These are phyloP conservation scores for Lucilia sericata DNA, from an alignment of 1,140 invertebrate species.

Conservation along the genomic window DNA sequence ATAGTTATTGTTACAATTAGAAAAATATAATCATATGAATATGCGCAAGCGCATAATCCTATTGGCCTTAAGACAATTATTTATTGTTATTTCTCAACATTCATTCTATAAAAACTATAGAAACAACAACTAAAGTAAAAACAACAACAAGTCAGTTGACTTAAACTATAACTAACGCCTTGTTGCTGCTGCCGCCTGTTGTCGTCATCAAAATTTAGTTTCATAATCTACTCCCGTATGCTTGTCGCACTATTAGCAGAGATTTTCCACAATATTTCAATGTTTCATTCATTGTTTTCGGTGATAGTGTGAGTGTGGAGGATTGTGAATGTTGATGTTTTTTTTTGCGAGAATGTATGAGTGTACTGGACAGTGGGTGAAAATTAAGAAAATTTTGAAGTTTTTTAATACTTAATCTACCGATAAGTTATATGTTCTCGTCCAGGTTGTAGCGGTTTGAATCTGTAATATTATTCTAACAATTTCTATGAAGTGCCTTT, in stretches of 20 bases:
- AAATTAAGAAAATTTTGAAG: no score
- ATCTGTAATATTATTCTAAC: no score
- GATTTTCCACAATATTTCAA: conserved; percentile 15
- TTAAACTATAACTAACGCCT: conserved; percentile 30
- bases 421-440: no score
- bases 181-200: conserved; percentile 16
- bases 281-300: no score
- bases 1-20: conserved; percentile 20
- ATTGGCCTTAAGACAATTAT: conserved; percentile 20
- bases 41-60: conserved; percentile 38
- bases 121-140: no score
- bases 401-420: no score
- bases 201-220: conserved; percentile 35
- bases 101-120: not conserved
- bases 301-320: not conserved
- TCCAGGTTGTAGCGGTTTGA: no score
- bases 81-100: not conserved
- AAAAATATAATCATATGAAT: not conserved
- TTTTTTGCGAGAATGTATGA: not conserved
- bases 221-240: not conserved
- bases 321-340: not conserved
- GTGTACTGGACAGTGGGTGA: not conserved
- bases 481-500: no score
- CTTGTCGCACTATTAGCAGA: conserved; percentile 1
- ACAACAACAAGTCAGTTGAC: not conserved